These are phyloP conservation scores for Zaprionus bogoriensis DNA, from an alignment of 2,888 invertebrate genomes.

Conservation along the genomic window DNA sequence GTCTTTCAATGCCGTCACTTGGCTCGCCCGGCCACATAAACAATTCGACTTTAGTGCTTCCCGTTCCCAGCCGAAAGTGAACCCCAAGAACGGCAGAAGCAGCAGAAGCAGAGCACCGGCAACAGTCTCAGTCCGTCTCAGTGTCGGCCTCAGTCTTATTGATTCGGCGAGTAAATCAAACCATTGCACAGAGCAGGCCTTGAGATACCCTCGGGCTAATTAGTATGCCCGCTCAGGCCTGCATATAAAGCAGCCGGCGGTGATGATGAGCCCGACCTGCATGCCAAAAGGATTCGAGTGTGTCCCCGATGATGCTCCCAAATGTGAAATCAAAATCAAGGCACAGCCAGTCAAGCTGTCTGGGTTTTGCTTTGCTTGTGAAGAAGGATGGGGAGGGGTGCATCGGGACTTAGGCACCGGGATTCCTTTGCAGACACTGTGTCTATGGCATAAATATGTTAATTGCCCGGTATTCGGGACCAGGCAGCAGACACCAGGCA, in stretches of 20 bases:
- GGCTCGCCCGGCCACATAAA: slow-evolving; percentile 53
- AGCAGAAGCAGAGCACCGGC: slow-evolving; percentile 4
- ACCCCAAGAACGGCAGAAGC: not conserved
- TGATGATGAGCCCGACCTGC: slow-evolving; percentile 66
- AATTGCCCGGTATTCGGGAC: slow-evolving; percentile 41
- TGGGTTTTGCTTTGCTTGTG: slow-evolving; percentile 38
- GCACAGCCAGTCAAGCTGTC: slow-evolving; percentile 65
- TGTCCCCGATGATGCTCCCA: slow-evolving; percentile 29
- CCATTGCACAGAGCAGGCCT: slow-evolving; percentile 42
- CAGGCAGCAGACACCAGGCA: slow-evolving; percentile 15
- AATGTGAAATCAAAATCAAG: slow-evolving; percentile 59
- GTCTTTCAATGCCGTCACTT: slow-evolving; percentile 35
- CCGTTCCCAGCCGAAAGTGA: slow-evolving; percentile 17
- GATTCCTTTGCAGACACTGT: slow-evolving; percentile 60
- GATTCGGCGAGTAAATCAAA: slow-evolving; percentile 68
- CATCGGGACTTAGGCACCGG: slow-evolving; percentile 7
- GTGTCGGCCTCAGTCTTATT: no score
- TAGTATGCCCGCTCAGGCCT: slow-evolving; percentile 77
- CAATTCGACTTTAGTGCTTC: slow-evolving; percentile 66
- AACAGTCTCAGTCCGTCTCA: no score
- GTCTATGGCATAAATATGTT: slow-evolving; percentile 74
- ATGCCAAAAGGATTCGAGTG: slow-evolving; percentile 50
- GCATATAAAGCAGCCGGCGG: slow-evolving; percentile 62
- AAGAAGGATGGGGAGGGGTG: no score
- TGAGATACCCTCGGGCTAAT: slow-evolving; percentile 59